Evolutionary conservation across 1,140 invertebrate genomes (phyloP), one percentile per base, ranked within the genome.

Genomic region (Drosophila auraria): DNA sequence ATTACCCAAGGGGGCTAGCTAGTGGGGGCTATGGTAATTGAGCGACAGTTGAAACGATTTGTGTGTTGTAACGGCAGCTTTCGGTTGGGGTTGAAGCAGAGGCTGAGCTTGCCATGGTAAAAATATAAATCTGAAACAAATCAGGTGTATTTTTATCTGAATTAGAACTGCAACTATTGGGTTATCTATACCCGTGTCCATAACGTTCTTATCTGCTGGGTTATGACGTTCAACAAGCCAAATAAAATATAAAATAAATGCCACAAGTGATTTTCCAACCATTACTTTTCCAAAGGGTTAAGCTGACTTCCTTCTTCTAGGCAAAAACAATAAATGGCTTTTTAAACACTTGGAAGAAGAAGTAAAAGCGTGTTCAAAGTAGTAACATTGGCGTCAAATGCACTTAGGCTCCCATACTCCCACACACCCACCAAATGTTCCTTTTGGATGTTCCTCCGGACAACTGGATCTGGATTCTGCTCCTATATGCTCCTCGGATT

Each of bases 251-350:
- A n/a, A 38, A 23, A 69, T 50, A 59, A 33, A 56, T 50, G 17
- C 51, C 49, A 30, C 5, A 27, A 33, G 12, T 30, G 50, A 6
- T 36, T 50, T 63, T 8, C 14, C 20, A 17, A 5, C 23, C 17
- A 14, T n/a, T 45, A 23, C 30, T 15, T 30, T 27, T 27, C 17
- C n/a, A 44, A 42, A 14, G 44, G 38, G 50, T 42, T 59, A 44
- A 50, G 36, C 33, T 72, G 66, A 59, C 53, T 73, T 49, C 69
- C 53, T 53, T 8, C 38, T 45, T 14, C 23, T 12, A 58, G 49
- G 40, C 71, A 78, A 76, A 47, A 90, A 83, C 86, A 89, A 90
- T 90, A 90, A 89, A 89, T 89, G 84, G 84, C 84, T 84, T 89
- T 89, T 79, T 90, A 90, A 90, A 90, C 84, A 89, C 84, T 89